Conservation (phyloP, 2,888 invertebrate genomes). For the Bellardia bayeri region DNA sequence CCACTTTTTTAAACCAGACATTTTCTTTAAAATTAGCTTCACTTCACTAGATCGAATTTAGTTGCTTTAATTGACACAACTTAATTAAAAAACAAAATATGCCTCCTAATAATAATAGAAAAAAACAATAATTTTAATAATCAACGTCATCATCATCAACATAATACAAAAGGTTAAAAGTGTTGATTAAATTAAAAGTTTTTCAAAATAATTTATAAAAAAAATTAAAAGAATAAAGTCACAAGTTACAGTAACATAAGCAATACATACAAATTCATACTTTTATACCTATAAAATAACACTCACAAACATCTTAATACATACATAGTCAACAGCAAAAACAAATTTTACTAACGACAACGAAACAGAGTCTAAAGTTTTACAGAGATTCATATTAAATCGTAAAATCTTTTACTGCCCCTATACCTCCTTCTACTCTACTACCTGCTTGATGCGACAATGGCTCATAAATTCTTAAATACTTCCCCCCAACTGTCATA, state of each 20-base stretch:
- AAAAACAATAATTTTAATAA: constrained; percentile 11
- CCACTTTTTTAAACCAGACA: too few relatives aligned
- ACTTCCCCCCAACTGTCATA: constrained; percentile 48
- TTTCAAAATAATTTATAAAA: not conserved
- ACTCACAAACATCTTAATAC: not conserved
- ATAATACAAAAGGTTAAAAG: constrained; percentile 57
- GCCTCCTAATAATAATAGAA: not conserved
- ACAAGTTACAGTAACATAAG: constrained; percentile 49
- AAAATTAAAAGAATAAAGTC: constrained; percentile 25
- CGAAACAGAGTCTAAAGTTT: constrained; percentile 36
- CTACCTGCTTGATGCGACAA: not conserved
- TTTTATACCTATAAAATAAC: not conserved
- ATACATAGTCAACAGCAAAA: constrained; percentile 4
- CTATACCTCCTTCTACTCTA: not conserved
- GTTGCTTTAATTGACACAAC: not conserved
- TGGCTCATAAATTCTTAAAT: constrained; percentile 64
- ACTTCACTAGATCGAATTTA: too few relatives aligned
- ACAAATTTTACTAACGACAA: constrained; percentile 27
- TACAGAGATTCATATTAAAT: constrained; percentile 42
- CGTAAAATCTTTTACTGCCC: constrained; percentile 20
- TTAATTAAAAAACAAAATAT: not conserved
- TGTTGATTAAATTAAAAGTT: constrained; percentile 71
- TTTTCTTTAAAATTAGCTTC: too few relatives aligned
- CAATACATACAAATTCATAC: constrained; percentile 35
- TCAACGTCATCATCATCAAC: constrained; percentile 28